Evolutionary conservation across 2,888 invertebrate species (phyloP).

Genomic region (Drosophila recens): DNA sequence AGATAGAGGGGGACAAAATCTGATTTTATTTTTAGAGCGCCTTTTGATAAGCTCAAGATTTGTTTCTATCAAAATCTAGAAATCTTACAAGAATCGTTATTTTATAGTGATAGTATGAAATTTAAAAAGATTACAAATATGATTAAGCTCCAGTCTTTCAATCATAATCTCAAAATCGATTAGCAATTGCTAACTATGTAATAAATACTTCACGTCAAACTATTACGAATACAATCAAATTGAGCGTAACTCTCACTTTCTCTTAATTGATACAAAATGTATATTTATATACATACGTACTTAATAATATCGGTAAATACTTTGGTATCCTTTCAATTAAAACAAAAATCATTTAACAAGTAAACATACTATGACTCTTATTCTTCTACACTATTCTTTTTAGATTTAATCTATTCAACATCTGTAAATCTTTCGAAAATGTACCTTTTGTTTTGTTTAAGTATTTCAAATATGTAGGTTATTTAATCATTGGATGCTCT

Average conservation of each 20-base stretch:
- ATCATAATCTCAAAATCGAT: not conserved
- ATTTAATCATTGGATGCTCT: too few relatives aligned
- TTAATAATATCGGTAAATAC: too few relatives aligned
- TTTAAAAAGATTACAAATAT: not conserved
- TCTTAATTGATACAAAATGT: not conserved
- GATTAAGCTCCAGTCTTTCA: not conserved
- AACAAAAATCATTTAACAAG: not conserved
- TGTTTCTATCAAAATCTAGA: not conserved
- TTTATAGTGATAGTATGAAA: not conserved
- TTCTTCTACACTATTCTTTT: not conserved
- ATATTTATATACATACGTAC: too few relatives aligned
- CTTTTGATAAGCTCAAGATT: slow-evolving; percentile 7
- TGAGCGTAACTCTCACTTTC: not conserved
- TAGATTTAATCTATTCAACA: not conserved
- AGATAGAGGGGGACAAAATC: not conserved
- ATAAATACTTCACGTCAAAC: not conserved
- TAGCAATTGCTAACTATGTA: not conserved
- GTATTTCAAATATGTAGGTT: too few relatives aligned
- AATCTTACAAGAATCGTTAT: not conserved
- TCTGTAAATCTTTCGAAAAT: not conserved
- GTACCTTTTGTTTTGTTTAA: too few relatives aligned
- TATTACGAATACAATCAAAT: not conserved
- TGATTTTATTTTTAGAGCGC: slow-evolving; percentile 1
- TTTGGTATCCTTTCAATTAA: not conserved
- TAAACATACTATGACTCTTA: not conserved